These are phyloP conservation scores for Agrotis ipsilon DNA, from an alignment of 2,888 invertebrate species.

Conservation along the genomic window DNA sequence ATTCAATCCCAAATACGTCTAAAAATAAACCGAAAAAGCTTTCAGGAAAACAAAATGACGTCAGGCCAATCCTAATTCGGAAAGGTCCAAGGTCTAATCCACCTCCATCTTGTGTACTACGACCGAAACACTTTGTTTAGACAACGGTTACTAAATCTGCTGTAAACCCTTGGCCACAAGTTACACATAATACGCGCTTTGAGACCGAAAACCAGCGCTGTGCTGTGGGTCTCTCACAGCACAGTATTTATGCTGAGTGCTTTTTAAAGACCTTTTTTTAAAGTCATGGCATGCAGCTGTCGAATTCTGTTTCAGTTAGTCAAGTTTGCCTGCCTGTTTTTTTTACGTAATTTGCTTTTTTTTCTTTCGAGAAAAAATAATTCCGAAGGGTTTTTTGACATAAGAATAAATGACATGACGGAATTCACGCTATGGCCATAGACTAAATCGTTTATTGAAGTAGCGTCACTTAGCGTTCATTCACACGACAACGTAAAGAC, in stretches of 20 bases:
- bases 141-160: slow-evolving; percentile 32
- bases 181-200: neutral
- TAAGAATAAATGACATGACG: too few species aligned
- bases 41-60: slow-evolving; percentile 33
- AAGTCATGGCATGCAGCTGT: too few species aligned
- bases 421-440: neutral
- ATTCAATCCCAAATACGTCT: slow-evolving; percentile 7
- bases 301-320: too few species aligned
- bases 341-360: too few species aligned
- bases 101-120: slow-evolving; percentile 17
- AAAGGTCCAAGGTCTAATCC: slow-evolving; percentile 35
- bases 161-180: neutral
- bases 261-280: too few species aligned
- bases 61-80: slow-evolving; percentile 39
- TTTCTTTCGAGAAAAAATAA: too few species aligned
- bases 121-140: slow-evolving; percentile 44
- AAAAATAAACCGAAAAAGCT: slow-evolving; percentile 43
- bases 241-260: too few species aligned
- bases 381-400: neutral
- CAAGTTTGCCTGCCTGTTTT: too few species aligned
- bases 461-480: too few species aligned
- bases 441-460: too few species aligned
- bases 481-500: too few species aligned
- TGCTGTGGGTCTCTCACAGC: too few species aligned
- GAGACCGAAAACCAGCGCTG: neutral